Conservation (phyloP, 2,113 vertebrate genomes). For the Ovis aries region ARS-UI_Ramb_v3.0 NC_056056.1:24096001-24096500, state of each 20-base stretch:
- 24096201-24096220: neutral
- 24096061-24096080: neutral
- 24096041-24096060: neutral
- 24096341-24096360: no score
- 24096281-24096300: no score
- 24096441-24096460: neutral
- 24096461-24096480: neutral
- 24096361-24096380: neutral
- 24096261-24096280: neutral
- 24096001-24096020: neutral
- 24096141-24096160: neutral
- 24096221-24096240: neutral
- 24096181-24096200: neutral
- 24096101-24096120: neutral
- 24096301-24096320: neutral
- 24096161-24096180: neutral
- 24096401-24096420: neutral
- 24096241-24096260: neutral
- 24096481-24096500: neutral
- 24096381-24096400: neutral
- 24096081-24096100: neutral
- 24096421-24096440: neutral
- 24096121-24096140: neutral
- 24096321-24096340: rapidly evolving
- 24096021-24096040: neutral